Evolutionary conservation across 1,140 invertebrate species (phyloP), one percentile per base, ranked within the genome.

Genomic region (Hylyphantes graminicola): DNA sequence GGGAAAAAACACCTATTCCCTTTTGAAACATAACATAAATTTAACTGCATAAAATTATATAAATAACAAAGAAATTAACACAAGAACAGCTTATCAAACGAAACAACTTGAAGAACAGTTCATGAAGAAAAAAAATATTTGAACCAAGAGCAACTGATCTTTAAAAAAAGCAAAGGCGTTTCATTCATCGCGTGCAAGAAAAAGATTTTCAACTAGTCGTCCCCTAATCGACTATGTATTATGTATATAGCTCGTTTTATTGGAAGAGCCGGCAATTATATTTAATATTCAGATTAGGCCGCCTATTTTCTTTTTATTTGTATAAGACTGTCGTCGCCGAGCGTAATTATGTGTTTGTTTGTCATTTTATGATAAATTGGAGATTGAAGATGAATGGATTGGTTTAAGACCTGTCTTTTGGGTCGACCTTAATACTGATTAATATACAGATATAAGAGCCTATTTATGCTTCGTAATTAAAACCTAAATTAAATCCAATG

Each of bases 311-410:
- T 9, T 67, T 67, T 67, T 67, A 67, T 67, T 67, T 12, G 13
- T 12, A 61, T 3, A 61, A 67, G 64, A 76, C 59, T 76, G 74
- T 76, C 59, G 59, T 76, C 74, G 74, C 74, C 21, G 54, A 59
- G 63, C 50, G 57, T 76, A 63, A 76, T 76, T 76, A 76, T 63
- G 59, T n/a, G 59, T 61, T 17, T 76, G 74, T 57, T 63, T 63
- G 35, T 63, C 48, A 50, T 51, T 35, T 35, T n/a, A 76, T 53
- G 74, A 76, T 76, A 63, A n/a, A 76, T 76, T 76, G 54, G 21
- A 13, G 57, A 59, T 54, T 61, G 13, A 75, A 48, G 55, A 75
- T 55, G 74, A 59, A 57, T 48, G 63, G 63, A 76, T 63, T 63
- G 74, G 35, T 17, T n/a, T 17, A 13, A 17, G 48, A 53, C 50